Conservation (phyloP, 2,888 invertebrate genomes). For the Heliconius ismenius region DNA sequence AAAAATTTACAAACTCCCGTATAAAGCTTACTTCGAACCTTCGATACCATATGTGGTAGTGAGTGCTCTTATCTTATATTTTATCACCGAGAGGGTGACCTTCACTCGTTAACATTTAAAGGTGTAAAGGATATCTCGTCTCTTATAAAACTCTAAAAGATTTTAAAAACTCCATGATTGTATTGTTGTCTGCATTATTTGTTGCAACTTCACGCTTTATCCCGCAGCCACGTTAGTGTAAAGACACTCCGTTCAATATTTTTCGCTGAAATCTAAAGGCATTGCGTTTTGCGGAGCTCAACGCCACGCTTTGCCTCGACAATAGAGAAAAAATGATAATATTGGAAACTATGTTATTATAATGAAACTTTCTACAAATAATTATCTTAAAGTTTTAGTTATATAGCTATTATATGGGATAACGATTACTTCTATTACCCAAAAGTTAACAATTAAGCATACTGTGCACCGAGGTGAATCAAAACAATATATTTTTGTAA, state of each 20-base stretch:
- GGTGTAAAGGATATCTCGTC: neutral
- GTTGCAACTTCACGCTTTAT: no score
- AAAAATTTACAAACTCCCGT: neutral
- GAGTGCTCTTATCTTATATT: conserved; percentile 5
- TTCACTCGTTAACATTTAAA: conserved; percentile 19
- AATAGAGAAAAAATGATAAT: no score
- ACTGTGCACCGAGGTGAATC: conserved; percentile 27
- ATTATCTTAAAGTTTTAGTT: neutral
- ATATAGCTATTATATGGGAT: conserved; percentile 22
- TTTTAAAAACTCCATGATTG: neutral
- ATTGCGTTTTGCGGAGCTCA: no score
- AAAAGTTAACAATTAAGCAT: conserved; percentile 29
- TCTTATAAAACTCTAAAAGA: neutral
- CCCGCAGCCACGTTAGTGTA: no score
- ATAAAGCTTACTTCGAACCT: neutral
- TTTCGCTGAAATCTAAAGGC: no score
- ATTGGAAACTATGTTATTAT: no score
- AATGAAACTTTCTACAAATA: no score
- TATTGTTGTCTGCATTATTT: neutral
- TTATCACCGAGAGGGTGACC: conserved; percentile 1
- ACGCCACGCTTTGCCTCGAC: no score
- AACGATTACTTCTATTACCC: conserved; percentile 29
- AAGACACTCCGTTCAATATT: no score
- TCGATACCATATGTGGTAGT: conserved; percentile 11
- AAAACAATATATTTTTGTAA: conserved; percentile 38